Conservation (phyloP, 2,888 invertebrate genomes). For the Oxycera nigricornis region DNA sequence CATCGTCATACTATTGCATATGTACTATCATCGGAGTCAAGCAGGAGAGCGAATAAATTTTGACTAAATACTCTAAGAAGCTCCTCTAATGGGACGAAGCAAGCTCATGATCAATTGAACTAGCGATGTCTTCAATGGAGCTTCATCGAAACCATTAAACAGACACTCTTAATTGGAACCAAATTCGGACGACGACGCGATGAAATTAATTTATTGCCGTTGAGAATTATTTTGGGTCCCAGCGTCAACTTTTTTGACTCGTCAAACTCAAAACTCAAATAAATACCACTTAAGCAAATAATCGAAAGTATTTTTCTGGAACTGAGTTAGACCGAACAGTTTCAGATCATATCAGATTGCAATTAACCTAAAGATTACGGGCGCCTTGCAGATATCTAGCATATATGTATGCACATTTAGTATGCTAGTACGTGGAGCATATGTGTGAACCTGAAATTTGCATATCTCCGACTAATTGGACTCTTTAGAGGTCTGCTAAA, state of each 20-base stretch:
- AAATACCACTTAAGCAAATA: neutral
- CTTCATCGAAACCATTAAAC: neutral
- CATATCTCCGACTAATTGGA: neutral
- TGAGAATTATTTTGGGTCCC: neutral
- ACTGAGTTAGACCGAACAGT: neutral
- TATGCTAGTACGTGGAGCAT: neutral
- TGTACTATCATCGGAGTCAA: too few relatives aligned
- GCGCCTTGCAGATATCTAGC: slow-evolving; percentile 1
- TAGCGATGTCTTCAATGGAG: neutral
- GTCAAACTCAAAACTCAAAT: neutral
- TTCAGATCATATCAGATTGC: neutral
- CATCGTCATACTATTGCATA: too few relatives aligned
- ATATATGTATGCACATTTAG: too few relatives aligned
- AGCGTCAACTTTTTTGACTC: neutral
- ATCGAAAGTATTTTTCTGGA: neutral
- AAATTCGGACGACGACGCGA: neutral
- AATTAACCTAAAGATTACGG: neutral
- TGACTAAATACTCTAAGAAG: too few relatives aligned
- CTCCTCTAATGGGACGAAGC: too few relatives aligned
- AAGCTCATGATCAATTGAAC: too few relatives aligned
- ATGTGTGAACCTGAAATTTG: neutral
- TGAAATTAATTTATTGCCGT: neutral
- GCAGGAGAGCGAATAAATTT: too few relatives aligned
- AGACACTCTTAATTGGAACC: neutral
- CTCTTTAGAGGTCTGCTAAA: neutral